A percentile compares a stretch with the other conserved stretches of the same genome.
phyloP scores from a whole-genome alignment of 2,113 vertebrate genomes.

The Galeopterus variegatus region DNA sequence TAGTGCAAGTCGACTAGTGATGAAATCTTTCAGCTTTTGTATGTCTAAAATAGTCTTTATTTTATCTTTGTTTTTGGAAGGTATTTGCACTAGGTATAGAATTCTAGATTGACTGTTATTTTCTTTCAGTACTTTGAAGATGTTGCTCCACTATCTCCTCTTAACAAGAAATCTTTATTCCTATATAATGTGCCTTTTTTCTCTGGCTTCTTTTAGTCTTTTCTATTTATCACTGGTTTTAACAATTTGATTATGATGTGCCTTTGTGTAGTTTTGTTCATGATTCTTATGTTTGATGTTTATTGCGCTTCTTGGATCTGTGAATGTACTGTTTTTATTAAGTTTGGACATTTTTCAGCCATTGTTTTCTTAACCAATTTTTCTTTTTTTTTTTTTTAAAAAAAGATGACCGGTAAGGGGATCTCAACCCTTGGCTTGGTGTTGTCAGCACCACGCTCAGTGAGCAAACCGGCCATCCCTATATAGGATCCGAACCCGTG shows the following conservation, averaged over 20 bases:
- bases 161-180: conserved; percentile 18
- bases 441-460: no score
- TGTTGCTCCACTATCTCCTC: not conserved
- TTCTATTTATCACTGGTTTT: not conserved
- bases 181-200: not conserved
- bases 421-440: no score
- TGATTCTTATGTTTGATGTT: conserved; percentile 26
- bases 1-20: not conserved
- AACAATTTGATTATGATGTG: conserved; percentile 32
- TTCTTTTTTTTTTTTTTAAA: no score
- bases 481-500: no score
- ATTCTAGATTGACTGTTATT: conserved; percentile 22
- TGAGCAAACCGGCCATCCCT: no score
- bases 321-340: not conserved
- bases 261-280: conserved; percentile 59
- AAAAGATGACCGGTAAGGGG: no score
- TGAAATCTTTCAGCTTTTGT: conserved; percentile 39
- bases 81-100: not conserved
- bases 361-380: conserved; percentile 41
- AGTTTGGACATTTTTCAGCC: conserved; percentile 2
- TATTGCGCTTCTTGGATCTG: not conserved
- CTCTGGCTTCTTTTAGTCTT: not conserved
- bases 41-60: conserved; percentile 52
- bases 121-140: conserved; percentile 24
- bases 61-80: conserved; percentile 31